These are phyloP conservation scores for Chymomyza costata DNA, from an alignment of 1,140 invertebrate genomes.

Conservation along the genomic window DNA sequence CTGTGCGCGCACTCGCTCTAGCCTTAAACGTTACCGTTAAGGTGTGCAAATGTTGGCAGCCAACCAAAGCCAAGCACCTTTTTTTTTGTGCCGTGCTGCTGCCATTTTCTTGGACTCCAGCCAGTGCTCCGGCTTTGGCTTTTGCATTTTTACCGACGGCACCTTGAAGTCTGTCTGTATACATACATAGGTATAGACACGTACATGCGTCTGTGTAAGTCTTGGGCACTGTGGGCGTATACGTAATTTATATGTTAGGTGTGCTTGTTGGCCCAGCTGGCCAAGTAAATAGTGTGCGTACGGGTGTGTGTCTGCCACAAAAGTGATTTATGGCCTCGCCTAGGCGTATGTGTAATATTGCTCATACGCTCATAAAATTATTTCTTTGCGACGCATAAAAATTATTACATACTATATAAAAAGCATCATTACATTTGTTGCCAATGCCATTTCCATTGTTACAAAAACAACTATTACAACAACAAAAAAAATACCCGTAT, in stretches of 20 bases:
- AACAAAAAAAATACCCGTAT: conserved; percentile 8
- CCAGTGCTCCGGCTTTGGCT: conserved; percentile 1
- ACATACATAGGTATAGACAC: background rate
- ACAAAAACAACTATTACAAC: too few species aligned
- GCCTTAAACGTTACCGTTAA: conserved; percentile 47
- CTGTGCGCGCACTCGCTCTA: conserved; percentile 51
- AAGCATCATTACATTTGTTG: conserved; percentile 6
- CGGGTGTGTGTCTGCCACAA: background rate
- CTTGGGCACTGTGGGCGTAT: conserved; percentile 1
- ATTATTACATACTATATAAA: too few species aligned
- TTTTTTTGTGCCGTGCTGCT: conserved; percentile 27
- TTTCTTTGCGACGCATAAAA: too few species aligned
- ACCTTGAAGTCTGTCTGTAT: conserved; percentile 14
- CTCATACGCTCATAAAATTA: too few species aligned
- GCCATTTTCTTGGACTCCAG: background rate
- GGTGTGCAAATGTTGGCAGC: conserved; percentile 74
- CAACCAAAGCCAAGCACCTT: conserved; percentile 74
- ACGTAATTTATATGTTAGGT: background rate
- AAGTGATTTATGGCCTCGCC: conserved; percentile 31
- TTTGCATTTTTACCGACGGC: conserved; percentile 38
- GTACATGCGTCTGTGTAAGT: background rate
- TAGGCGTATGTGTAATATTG: too few species aligned
- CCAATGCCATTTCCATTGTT: conserved; percentile 19
- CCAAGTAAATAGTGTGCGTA: too few species aligned
- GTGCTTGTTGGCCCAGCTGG: too few species aligned